Evolutionary conservation across 2,113 vertebrate genomes (phyloP).

Genomic region (Gnathonemus echidnorhynchus): DNA sequence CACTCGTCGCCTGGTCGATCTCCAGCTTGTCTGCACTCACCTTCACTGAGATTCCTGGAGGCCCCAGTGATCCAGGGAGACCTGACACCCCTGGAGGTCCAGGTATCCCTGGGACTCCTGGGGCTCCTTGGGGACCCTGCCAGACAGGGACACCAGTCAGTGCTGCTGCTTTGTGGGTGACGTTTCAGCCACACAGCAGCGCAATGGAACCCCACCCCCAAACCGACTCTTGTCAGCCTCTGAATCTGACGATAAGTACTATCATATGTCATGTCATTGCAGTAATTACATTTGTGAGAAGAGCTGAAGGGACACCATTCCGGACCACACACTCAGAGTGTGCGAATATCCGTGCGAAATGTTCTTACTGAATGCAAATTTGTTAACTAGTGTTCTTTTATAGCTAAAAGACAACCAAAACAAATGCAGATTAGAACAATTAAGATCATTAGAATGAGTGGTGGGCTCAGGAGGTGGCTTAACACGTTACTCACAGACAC

Average conservation of each 20-base stretch:
- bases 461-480: neutral
- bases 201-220: neutral
- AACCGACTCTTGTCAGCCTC: neutral
- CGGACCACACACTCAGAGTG: neutral
- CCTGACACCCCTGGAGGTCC: constrained; percentile 61
- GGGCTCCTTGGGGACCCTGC: constrained; percentile 60
- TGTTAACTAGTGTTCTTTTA: neutral
- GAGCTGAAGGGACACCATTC: neutral
- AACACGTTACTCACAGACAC: constrained; percentile 60
- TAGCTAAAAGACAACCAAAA: neutral
- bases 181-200: neutral
- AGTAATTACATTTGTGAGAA: neutral
- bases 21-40: constrained; percentile 40
- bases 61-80: constrained; percentile 55
- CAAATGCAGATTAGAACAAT: neutral
- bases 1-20: neutral
- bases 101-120: constrained; percentile 47
- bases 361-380: neutral
- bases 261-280: neutral
- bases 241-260: neutral
- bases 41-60: constrained; percentile 70
- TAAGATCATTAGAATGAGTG: neutral
- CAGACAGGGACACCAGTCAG: neutral
- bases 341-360: neutral
- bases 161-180: neutral